Evolutionary conservation across 92 coral and sea anemone genomes (phyloP).

Genomic region (Blastomussa wellsi): DNA sequence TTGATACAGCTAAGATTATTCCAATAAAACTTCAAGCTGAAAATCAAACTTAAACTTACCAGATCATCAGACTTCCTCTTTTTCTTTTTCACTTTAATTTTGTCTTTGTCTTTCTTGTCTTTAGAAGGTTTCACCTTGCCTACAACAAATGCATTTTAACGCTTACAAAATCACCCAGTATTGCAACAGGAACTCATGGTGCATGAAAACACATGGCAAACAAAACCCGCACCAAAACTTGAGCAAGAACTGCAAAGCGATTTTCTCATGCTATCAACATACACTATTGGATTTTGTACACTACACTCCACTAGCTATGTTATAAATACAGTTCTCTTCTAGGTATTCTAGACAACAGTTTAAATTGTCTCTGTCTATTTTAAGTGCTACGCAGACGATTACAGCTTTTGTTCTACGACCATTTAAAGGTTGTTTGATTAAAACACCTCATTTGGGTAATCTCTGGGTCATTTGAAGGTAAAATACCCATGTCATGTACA

Average conservation of each 20-base stretch:
- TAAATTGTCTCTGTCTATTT: too few species aligned
- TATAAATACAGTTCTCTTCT: too few species aligned
- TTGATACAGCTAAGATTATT: too few species aligned
- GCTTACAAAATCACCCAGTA: background rate
- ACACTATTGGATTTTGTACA: too few species aligned
- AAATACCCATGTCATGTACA: background rate
- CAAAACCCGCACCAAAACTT: too few species aligned
- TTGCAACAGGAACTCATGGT: background rate
- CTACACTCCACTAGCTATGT: too few species aligned
- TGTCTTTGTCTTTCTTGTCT: constrained; percentile 66
- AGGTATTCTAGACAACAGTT: too few species aligned
- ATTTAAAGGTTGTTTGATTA: background rate
- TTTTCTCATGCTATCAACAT: too few species aligned
- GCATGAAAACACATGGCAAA: too few species aligned
- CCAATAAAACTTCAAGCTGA: background rate
- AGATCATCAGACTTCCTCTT: constrained; percentile 76
- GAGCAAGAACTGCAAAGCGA: too few species aligned
- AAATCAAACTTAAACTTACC: constrained; percentile 39
- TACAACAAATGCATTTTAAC: constrained; percentile 2
- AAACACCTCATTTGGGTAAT: background rate
- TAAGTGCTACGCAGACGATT: too few species aligned
- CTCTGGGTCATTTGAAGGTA: background rate
- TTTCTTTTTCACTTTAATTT: constrained; percentile 68
- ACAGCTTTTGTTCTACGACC: too few species aligned
- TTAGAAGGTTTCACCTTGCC: constrained; percentile 51